Conservation (phyloP, 1,140 invertebrate genomes). For the Glossosoma conforme region DNA sequence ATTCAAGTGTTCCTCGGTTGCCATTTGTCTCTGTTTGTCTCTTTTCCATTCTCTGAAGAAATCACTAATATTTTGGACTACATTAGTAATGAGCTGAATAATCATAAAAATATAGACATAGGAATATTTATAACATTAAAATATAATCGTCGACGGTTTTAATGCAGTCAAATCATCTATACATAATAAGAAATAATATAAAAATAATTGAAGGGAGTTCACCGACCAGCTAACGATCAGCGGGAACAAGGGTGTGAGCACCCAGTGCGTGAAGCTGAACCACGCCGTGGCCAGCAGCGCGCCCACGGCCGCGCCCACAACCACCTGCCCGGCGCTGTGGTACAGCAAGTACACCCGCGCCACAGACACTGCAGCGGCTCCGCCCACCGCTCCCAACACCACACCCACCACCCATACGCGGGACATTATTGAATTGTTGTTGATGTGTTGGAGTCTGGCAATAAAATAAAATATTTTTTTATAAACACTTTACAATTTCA, state of each 20-base stretch:
- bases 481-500: too few species aligned
- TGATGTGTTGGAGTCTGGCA: constrained; percentile 74
- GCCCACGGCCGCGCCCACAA: constrained; percentile 70
- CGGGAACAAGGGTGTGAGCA: constrained; percentile 83
- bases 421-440: constrained; percentile 68
- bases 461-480: too few species aligned
- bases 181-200: too few species aligned
- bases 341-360: constrained; percentile 81
- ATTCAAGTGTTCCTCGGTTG: too few species aligned
- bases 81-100: too few species aligned
- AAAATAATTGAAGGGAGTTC: not conserved
- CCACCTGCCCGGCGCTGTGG: constrained; percentile 78
- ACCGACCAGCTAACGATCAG: constrained; percentile 80
- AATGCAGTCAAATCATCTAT: too few species aligned
- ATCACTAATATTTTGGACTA: too few species aligned
- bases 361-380: constrained; percentile 61
- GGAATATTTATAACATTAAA: too few species aligned
- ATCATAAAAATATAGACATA: too few species aligned
- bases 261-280: constrained; percentile 73
- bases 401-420: constrained; percentile 68
- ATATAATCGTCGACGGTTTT: too few species aligned
- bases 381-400: constrained; percentile 55
- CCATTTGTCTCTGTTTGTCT: too few species aligned
- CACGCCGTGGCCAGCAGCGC: constrained; percentile 64
- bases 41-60: too few species aligned